Base-by-base conservation (phyloP, 2,797 vertebrate species). In the Parotocinclus haroldoi region DNA sequence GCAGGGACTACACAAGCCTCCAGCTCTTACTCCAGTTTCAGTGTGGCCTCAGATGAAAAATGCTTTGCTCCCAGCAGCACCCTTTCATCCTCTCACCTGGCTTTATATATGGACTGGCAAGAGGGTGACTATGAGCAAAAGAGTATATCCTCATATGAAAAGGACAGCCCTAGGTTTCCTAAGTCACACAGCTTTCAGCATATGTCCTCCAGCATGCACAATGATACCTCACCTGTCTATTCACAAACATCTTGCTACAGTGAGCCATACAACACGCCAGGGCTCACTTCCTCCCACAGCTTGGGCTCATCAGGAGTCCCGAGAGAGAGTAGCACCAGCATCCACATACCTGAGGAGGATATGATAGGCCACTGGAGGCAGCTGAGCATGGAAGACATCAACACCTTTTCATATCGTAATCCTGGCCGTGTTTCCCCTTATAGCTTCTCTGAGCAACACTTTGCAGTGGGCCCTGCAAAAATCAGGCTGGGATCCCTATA, bases 11-110 rank as follows among this genome's bases (percentile, higher is more conserved):
- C 93, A 66, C 92, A 92, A 0, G 91, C 89, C 3, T 96, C 95
- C 70, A 95, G 93, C 78, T 93, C 93, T 64, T 98, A 96, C 75
- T 97, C 94, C n/a, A 98, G 94, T 84, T 96, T 96, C 85, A 98
- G 94, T 0, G 88, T 92, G 7, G 92, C 94, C 0, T 94, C 94
- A 0, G 94, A 96, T 66, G 95, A 97, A 76, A 95, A 96, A 80
- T 92, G 92, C 19, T 91, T 84, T 0, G 87, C 86, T 53, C 88
- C 89, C 52, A 90, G 92, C 76, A 86, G 92, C 86, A 92, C 91
- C 0, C 83, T 96, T 61, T 94, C 94, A 0, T 92, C 94, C 37
- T 94, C 95, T 13, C 95, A 97, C 84, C 94, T 93, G 79, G 92
- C 92, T 0, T 85, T 95, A 68, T 96, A 93, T 76, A 89, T 93